Base-by-base conservation (phyloP, 2,888 invertebrate genomes). In the Chrysopilus asiliformis region DNA sequence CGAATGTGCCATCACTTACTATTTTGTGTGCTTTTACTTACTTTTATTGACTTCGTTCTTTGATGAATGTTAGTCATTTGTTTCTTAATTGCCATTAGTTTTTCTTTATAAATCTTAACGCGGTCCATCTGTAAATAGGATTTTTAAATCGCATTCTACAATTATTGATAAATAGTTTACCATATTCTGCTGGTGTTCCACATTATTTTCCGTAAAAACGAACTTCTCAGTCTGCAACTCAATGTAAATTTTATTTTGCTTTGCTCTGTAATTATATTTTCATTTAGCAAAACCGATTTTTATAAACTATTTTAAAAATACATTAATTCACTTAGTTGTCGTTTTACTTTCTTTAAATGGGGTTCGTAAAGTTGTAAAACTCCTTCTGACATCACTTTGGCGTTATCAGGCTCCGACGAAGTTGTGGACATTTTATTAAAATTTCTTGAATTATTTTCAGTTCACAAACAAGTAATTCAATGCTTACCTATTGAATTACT, bases 11-110 rank as follows among this genome's bases (percentile, higher is more conserved):
- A n/a, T n/a, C n/a, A n/a, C n/a, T n/a, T n/a, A n/a, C n/a, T n/a
- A n/a, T n/a, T n/a, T n/a, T n/a, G n/a, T n/a, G n/a, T n/a, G 30
- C 10, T 9, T 16, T 10, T 8, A 28, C 34, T 45, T 41, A 61
- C 61, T 57, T 60, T 60, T 18, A 61, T 45, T 3, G 45, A 47
- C 47, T 56, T 58, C 15, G 56, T 53, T 19, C 55, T 57, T 34
- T 60, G 58, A 47, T 60, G 60, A 43, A 61, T 55, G 19, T 37
- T 48, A 32, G 56, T 54, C 61, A 61, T 61, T 51, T 61, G 54
- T 36, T 55, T 59, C 40, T 56, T 59, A 36, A 61, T 55, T 47
- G 49, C 49, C 10, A 53, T 42, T 36, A 61, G 44, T 42, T 59
- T 61, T 14, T 60, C 60, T 33, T 53, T 52, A 45, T 60, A 61